Evolutionary conservation across 1,140 invertebrate species (phyloP), one percentile per base, ranked within the genome.

Genomic region (Drosophila tsacasi): DNA sequence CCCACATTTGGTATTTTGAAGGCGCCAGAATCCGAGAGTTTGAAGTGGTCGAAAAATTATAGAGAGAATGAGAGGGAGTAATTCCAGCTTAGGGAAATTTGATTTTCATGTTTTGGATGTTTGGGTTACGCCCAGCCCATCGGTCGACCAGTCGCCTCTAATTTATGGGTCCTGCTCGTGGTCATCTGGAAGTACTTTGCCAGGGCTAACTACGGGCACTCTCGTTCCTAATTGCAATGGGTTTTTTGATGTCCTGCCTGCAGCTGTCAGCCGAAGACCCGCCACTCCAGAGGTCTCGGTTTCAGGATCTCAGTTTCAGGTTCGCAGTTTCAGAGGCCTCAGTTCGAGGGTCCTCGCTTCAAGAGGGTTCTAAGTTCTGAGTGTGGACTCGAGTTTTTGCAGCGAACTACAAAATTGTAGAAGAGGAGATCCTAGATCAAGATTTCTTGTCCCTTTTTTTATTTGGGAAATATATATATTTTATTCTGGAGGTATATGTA

Each of bases 31-130:
- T 19, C 35, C 25, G 44, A 50, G 37, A 59, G 66, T 73, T 37
- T 73, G 30, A 49, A 74, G 71, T 74, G 71, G 71, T 74, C 54
- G 59, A 13, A 35, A 39, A 65, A 64, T 8, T 17, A 21, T 0
- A 21, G 15, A 59, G 32, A 35, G 32, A 35, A 0, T 12, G 10
- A 2, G 30, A 9, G 0, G 21, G 19, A 35, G 32, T n/a, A 35
- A 2, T 25, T 37, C 15, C 52, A 23, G 61, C 17, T 32, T 50
- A 30, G 44, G 63, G 84, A 89, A 89, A 90, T 89, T 90, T 90
- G 85, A 89, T 90, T 89, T 89, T 79, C 86, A 79, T 89, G 85
- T 89, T 89, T 89, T 89, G 81, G 82, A 89, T 90, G 85, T 79
- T 81, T 81, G 19, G 67, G 79, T 58, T 42, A 65, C 85, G 79